phyloP scores from a whole-genome alignment of 2,888 invertebrate species.

The Spilosoma lubricipeda region DNA sequence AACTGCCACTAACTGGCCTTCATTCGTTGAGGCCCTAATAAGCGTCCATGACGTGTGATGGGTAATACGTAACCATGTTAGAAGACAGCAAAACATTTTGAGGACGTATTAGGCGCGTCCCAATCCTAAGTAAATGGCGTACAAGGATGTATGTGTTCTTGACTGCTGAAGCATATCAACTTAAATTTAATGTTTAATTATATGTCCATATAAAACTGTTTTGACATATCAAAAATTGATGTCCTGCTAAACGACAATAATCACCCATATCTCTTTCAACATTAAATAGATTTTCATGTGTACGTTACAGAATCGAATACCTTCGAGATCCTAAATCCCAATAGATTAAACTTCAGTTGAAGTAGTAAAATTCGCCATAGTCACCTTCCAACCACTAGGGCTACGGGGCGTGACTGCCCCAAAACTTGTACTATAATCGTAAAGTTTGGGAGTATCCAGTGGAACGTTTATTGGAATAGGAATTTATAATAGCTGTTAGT shows the following conservation, averaged over 20 bases:
- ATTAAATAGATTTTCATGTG: neutral
- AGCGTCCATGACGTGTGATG: too few species aligned
- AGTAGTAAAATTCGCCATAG: constrained; percentile 12
- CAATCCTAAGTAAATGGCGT: too few species aligned
- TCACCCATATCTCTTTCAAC: neutral
- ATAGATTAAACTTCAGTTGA: constrained; percentile 11
- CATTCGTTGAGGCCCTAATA: too few species aligned
- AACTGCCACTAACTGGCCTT: too few species aligned
- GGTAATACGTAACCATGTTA: too few species aligned
- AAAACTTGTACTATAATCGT: constrained; percentile 52
- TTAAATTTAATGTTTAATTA: too few species aligned
- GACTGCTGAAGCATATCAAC: too few species aligned
- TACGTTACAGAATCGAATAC: constrained; percentile 3
- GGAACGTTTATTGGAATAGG: constrained; percentile 50
- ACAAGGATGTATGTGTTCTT: too few species aligned
- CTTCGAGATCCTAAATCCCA: constrained; percentile 4
- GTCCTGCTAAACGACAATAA: neutral
- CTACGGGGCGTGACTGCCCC: constrained; percentile 24
- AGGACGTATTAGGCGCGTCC: too few species aligned
- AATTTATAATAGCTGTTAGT: constrained; percentile 50
- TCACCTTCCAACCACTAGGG: constrained; percentile 8
- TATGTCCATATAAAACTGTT: too few species aligned
- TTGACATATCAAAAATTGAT: neutral
- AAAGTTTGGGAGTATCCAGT: constrained; percentile 45
- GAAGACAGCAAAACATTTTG: too few species aligned